Base-by-base conservation (phyloP, 2,113 vertebrate genomes). In the Rostratula benghalensis region DNA sequence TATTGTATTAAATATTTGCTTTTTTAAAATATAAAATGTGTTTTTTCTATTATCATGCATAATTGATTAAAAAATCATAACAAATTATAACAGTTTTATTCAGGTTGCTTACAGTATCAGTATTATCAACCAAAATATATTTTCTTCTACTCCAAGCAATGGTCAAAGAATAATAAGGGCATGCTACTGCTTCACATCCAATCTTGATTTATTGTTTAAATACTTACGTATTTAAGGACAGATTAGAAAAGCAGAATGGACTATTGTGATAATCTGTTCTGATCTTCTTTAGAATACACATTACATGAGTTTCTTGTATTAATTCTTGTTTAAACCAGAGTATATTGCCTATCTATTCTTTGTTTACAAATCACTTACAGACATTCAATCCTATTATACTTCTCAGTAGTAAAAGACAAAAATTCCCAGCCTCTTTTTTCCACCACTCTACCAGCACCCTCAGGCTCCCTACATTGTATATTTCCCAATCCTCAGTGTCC, bases 181-280 rank as follows among this genome's bases (percentile, higher is more conserved):
- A 60, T 61, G 54, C 76, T 82, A 56, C 64, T 84, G 65, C 57
- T 81, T 91, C 35, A 64, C 83, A 30, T 93, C 46, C 51, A 77
- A 11, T 86, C 85, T 89, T 91, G 91, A 83, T 88, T 86, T 91
- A 80, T 93, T 96, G 96, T 96, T 78, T 25, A 94, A 95, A 88
- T 91, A 63, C 87, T 91, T 94, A 84, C 86, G n/a, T 92, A 45
- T 88, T 89, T 87, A 94, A 84, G 11, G 46, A 77, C 70, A 83
- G 93, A 95, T 95, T 94, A 87, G 73, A 82, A 93, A 93, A 93
- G 37, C 84, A 79, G 87, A 91, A 85, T 57, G 57, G 61, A 94
- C 57, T 94, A 64, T 89, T 93, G 57, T 69, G 91, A 85, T 96
- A 95, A 97, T 96, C 95, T 95, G 27, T 91, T 91, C 65, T 95